Percentiles rank a stretch among this genome's conserved stretches.
These are phyloP conservation scores for Grammomys dolichurus DNA, from an alignment of 2,113 vertebrate genomes.

Conservation along the genomic window DNA sequence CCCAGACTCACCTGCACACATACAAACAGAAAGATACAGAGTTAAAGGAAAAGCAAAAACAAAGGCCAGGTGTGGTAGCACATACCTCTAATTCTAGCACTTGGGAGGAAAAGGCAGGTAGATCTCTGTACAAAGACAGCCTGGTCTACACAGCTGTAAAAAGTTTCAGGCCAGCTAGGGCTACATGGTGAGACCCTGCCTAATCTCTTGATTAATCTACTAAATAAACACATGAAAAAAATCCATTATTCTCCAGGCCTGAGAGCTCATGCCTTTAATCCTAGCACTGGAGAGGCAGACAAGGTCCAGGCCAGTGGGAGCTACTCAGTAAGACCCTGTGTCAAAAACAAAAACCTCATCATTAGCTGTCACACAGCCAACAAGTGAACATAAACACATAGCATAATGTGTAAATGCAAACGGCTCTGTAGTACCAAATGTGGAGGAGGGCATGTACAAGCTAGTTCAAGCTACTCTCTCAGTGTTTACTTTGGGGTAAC, in stretches of 20 bases:
- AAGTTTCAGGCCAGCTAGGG: background rate
- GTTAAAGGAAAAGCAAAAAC: background rate
- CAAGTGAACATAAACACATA: background rate
- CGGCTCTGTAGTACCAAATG: conserved; percentile 1
- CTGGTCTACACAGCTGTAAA: background rate
- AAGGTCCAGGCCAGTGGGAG: background rate
- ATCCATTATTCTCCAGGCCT: background rate
- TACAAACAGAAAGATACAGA: background rate
- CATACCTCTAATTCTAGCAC: background rate
- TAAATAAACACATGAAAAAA: background rate
- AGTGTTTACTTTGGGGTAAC: background rate
- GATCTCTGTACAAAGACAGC: background rate
- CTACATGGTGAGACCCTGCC: background rate
- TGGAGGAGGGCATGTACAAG: background rate
- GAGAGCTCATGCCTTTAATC: background rate
- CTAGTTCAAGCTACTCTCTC: background rate
- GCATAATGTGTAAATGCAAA: background rate
- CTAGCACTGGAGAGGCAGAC: background rate
- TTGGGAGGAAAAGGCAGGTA: background rate
- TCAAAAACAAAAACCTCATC: background rate
- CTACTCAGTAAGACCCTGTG: background rate
- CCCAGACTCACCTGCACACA: background rate
- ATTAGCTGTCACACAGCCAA: background rate
- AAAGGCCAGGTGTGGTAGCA: background rate
- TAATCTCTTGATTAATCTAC: background rate